Evolutionary conservation across 2,888 invertebrate species (phyloP), one percentile per base, ranked within the genome.

Genomic region (Morpho deidamia): DNA sequence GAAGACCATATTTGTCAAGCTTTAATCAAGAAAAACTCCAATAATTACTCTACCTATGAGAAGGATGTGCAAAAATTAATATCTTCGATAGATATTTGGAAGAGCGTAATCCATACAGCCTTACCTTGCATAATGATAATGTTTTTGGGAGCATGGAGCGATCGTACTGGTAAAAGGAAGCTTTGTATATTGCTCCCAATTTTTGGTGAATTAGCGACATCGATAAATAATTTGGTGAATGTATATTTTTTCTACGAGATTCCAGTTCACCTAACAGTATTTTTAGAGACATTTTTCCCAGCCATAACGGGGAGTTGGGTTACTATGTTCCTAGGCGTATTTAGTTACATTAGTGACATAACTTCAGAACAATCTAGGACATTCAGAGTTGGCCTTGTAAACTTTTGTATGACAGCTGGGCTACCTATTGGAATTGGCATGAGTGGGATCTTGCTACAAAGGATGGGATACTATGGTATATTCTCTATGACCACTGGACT

Each of bases 121-220:
- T 63, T 92, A 33, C 92, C 92, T 1, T 90, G 91, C 37, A 68
- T 91, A 1, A 80, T 92, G 35, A 91, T 92, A 43, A 83, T 92
- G 69, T 91, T 93, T 58, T 66, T 92, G 32, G 92, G 92, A 7
- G 91, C 92, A 1, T 93, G 92, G 92, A 92, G 92, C 62, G 92
- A 92, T 61, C 81, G 91, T 49, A 90, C 91, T 7, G 91, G 91
- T 1, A 83, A 86, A 43, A 78, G 92, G 42, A 92, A 92, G 68
- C 79, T 91, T 1, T 90, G 90, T 53, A 91, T 93, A 66, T 65
- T 92, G 43, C 70, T 92, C 14, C 92, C 92, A 0, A 82, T 92
- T 45, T 68, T 82, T 12, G 92, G 92, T 7, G 92, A 92, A 69
- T 64, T 91, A 9, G 55, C 87, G 41, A 89, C 90, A 1, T 86